A percentile compares a stretch with the other conserved stretches of the same genome.
phyloP scores from a whole-genome alignment of 1,140 invertebrate species.

The Nebria ingens region DNA sequence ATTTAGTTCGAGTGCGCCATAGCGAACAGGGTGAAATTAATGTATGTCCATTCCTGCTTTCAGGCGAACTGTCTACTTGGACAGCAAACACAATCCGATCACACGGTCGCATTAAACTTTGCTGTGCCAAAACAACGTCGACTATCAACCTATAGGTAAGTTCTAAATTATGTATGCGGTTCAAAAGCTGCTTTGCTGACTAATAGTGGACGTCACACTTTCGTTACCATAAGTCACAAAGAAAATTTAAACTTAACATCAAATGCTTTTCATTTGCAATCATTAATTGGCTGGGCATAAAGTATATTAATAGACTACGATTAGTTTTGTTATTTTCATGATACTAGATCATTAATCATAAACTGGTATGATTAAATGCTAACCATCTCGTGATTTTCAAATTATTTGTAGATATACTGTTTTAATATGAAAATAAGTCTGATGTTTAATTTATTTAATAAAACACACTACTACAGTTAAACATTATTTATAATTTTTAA shows the following conservation, averaged over 20 bases:
- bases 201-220: neutral
- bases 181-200: neutral
- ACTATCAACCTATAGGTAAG: neutral
- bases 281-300: neutral
- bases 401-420: neutral
- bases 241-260: neutral
- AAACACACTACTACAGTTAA: no score
- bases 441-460: no score
- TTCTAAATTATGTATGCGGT: neutral
- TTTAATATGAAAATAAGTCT: no score
- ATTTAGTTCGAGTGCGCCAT: neutral
- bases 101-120: neutral
- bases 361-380: neutral
- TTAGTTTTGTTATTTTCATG: constrained; percentile 6
- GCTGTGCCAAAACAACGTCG: neutral
- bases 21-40: neutral
- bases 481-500: no score
- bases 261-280: neutral
- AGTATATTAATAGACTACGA: neutral
- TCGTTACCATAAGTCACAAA: neutral
- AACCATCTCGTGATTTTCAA: neutral
- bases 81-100: neutral
- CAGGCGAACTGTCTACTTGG: neutral
- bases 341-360: neutral
- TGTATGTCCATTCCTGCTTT: neutral